phyloP scores from a whole-genome alignment of 2,113 vertebrate species.

The Grammomys surdaster region DNA sequence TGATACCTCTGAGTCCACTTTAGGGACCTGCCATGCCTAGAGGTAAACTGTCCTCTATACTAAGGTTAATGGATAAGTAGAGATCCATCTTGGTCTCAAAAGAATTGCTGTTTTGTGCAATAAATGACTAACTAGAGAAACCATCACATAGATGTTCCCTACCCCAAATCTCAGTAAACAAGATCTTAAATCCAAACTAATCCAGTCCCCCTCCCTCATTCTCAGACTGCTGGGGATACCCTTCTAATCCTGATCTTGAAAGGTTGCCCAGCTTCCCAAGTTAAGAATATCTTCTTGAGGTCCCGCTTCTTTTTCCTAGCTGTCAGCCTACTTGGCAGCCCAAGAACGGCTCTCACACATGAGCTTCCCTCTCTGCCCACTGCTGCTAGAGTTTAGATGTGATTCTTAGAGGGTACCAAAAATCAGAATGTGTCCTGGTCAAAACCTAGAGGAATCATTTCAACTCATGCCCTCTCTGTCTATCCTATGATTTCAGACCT shows the following conservation, averaged over 20 bases:
- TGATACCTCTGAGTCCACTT: neutral
- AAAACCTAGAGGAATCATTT: too few species aligned
- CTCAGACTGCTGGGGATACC: neutral
- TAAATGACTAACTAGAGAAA: neutral
- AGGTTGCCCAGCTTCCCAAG: neutral
- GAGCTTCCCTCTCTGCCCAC: neutral
- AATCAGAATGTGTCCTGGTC: neutral
- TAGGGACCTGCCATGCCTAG: neutral
- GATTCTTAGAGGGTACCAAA: neutral
- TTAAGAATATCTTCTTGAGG: neutral
- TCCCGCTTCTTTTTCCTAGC: neutral
- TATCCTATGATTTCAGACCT: constrained; percentile 16
- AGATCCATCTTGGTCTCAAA: neutral
- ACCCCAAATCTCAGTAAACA: neutral
- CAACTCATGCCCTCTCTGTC: neutral
- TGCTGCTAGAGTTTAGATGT: neutral
- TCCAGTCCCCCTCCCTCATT: neutral
- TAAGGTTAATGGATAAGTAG: neutral
- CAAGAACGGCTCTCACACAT: neutral
- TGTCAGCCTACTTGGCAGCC: neutral
- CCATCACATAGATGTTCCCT: neutral
- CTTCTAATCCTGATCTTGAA: neutral
- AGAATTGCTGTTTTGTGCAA: constrained; percentile 20
- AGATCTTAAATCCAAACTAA: neutral
- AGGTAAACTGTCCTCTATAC: neutral